These are phyloP conservation scores for Dryobotodes eremita DNA, from an alignment of 2,888 invertebrate genomes.

Conservation along the genomic window DNA sequence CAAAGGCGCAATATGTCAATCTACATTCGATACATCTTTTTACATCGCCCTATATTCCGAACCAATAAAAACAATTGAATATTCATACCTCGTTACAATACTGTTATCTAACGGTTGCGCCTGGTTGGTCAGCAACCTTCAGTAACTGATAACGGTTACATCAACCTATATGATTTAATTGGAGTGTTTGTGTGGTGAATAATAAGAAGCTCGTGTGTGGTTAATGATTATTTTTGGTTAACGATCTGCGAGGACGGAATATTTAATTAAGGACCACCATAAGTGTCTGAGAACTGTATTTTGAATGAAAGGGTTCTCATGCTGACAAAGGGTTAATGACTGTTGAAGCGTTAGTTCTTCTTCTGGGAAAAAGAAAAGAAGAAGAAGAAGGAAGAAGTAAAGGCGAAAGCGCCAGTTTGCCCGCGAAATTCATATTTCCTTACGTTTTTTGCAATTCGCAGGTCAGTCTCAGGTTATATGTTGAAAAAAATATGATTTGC, in stretches of 20 bases:
- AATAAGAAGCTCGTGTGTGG: constrained; percentile 22
- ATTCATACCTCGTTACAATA: constrained; percentile 45
- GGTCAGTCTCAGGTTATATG: too few species aligned
- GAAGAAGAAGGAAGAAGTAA: too few species aligned
- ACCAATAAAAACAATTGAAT: constrained; percentile 38
- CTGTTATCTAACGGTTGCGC: constrained; percentile 47
- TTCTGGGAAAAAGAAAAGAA: too few species aligned
- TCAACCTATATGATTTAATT: constrained; percentile 58
- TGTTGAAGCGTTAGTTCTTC: background rate
- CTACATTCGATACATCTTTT: background rate
- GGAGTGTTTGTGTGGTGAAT: constrained; percentile 30
- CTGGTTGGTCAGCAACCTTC: constrained; percentile 51
- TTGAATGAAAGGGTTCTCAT: background rate
- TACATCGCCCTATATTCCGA: constrained; percentile 14
- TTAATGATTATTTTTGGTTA: constrained; percentile 34
- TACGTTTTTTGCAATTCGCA: too few species aligned
- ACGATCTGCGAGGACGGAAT: constrained; percentile 35
- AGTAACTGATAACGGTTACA: constrained; percentile 51
- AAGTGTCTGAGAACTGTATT: constrained; percentile 9
- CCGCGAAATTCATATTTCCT: too few species aligned
- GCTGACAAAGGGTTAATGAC: background rate
- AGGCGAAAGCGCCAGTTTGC: too few species aligned
- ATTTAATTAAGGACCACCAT: constrained; percentile 16
- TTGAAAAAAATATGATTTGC: too few species aligned
- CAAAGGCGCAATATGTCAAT: background rate